Evolutionary conservation across 2,113 vertebrate species (phyloP), one percentile per base, ranked within the genome.

Genomic region (Tachysurus vachellii): DNA sequence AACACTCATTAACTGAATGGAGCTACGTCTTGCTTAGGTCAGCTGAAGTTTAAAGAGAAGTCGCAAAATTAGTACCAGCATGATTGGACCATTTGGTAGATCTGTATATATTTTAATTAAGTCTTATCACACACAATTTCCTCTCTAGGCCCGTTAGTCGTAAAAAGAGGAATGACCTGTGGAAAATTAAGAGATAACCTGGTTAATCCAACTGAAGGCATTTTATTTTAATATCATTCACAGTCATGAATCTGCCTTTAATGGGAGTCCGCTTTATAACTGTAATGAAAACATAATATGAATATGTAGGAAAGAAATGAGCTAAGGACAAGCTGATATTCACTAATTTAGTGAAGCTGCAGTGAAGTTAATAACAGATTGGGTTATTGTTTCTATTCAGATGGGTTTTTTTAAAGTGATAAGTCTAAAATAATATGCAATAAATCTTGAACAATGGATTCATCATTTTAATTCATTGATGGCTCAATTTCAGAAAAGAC

Each of bases 61-160:
- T 92, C 71, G 23, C 61, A 87, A 83, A 92, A 94, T 95, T 94
- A 94, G 89, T n/a, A 92, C 84, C 76, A 87, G 80, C 88, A 70
- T 91, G 83, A 91, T 91, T 91, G 90, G 88, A 90, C 92, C 90
- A 89, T 83, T 54, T 76, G 90, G 88, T 87, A 92, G 94, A 94
- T 94, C 92, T 90, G 1, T 87, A 88, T 91, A 92, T 89, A 83
- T 85, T 94, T 93, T 94, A 95, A 96, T 96, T 95, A 95, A 94
- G 92, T 91, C 93, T 95, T 95, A 96, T 96, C 95, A 93, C 92
- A 89, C 79, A 79, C 88, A 85, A 90, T 92, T 93, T 93, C 91
- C 92, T 82, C 71, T 68, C 47, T 68, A 77, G 44, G 87, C 88
- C 87, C 31, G 90, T 91, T 93, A 92, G 90, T 93, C 90, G 91